Conservation (phyloP, 2,888 invertebrate genomes). For the Pachycephus smyrnensis region DNA sequence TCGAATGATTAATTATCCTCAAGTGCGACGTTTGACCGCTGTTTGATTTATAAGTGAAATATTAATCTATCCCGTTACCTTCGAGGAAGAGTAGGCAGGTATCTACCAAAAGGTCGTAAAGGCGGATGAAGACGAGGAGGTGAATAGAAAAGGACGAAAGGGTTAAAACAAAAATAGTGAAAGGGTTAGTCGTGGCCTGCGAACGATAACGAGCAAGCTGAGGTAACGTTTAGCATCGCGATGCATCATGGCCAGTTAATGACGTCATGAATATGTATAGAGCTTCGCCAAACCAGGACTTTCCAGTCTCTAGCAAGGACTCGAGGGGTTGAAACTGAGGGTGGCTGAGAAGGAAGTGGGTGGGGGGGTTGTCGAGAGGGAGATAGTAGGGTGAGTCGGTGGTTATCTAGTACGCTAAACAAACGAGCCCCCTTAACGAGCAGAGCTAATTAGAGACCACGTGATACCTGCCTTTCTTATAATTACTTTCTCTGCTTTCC, state of each 20-base stretch:
- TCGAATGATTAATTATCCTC: background rate
- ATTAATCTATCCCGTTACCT: background rate
- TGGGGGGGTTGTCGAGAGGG: background rate
- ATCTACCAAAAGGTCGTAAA: background rate
- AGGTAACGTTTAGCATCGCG: constrained; percentile 58
- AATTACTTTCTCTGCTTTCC: background rate
- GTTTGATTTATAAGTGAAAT: background rate
- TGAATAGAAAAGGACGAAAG: background rate
- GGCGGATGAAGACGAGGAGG: background rate
- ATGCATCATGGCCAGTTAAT: constrained; percentile 59
- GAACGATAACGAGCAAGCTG: constrained; percentile 27
- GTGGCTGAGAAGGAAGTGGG: background rate
- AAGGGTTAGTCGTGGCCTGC: background rate
- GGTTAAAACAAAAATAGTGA: background rate
- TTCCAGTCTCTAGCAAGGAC: background rate
- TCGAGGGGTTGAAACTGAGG: background rate
- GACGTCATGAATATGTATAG: constrained; percentile 60
- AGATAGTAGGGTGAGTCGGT: background rate
- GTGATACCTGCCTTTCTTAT: background rate
- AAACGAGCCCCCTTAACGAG: background rate
- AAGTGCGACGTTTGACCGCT: background rate
- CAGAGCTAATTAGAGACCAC: background rate
- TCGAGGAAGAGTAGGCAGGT: background rate
- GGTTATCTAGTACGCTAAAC: background rate
- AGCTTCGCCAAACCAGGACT: background rate